These are phyloP conservation scores for Ceratosolen fusciceps DNA, from an alignment of 1,140 invertebrate species.

Conservation along the genomic window DNA sequence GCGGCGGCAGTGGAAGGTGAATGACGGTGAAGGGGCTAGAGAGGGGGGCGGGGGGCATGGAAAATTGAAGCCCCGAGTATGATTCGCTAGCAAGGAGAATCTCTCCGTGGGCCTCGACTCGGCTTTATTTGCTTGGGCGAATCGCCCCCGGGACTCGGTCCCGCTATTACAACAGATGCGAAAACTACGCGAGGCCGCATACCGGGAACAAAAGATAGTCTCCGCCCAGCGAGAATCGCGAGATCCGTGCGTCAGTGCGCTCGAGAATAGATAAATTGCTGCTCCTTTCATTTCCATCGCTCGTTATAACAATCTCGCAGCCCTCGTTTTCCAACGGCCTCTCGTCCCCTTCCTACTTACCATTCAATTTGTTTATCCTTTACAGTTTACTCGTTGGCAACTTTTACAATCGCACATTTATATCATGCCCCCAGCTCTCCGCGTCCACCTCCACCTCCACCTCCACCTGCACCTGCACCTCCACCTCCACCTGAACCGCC, in stretches of 20 bases:
- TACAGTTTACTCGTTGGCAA: neutral
- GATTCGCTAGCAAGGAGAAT: neutral
- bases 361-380: neutral
- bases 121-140: conserved; percentile 6
- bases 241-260: neutral
- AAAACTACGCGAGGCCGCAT: neutral
- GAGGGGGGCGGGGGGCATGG: neutral
- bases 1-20: too few species aligned
- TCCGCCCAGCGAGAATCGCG: neutral
- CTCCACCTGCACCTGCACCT: too few species aligned
- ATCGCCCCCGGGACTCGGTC: neutral
- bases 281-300: neutral
- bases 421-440: too few species aligned
- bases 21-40: neutral
- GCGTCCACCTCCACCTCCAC: neutral
- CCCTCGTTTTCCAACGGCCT: neutral
- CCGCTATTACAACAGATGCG: neutral
- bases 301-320: neutral
- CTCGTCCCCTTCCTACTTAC: neutral
- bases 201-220: neutral
- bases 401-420: neutral
- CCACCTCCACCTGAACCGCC: too few species aligned
- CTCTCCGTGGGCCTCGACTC: neutral
- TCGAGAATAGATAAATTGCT: neutral
- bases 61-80: neutral